A percentile compares a stretch with the other conserved stretches of the same genome.
Conservation (phyloP, 2,888 invertebrate genomes). For the Augiades crinisus region DNA sequence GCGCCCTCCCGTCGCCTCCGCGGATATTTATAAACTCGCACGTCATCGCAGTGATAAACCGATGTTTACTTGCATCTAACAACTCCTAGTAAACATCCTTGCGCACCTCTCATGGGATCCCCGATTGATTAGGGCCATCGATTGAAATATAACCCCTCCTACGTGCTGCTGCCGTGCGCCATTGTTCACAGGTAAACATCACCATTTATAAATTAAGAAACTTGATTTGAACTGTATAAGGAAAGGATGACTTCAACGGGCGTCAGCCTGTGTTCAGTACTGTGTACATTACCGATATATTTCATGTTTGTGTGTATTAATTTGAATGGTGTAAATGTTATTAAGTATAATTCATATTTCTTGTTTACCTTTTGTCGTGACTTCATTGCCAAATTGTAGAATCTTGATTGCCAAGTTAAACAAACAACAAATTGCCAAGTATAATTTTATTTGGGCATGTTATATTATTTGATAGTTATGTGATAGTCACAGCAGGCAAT, state of each 20-base stretch:
- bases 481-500: too few species aligned
- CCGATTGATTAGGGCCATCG: conserved; percentile 4
- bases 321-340: background rate
- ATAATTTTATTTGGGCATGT: background rate
- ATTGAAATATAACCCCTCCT: background rate
- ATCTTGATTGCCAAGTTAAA: conserved; percentile 1
- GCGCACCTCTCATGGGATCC: background rate
- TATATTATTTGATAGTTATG: background rate
- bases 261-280: background rate
- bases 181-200: conserved; percentile 11
- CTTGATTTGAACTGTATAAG: background rate
- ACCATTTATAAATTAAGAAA: background rate
- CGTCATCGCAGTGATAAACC: conserved; percentile 66
- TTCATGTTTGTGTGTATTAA: too few species aligned
- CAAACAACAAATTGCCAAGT: conserved; percentile 3
- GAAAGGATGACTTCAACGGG: conserved; percentile 1
- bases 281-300: background rate
- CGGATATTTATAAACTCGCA: conserved; percentile 69
- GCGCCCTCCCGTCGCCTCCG: conserved; percentile 73
- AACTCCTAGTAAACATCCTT: conserved; percentile 19
- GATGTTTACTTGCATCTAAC: conserved; percentile 44
- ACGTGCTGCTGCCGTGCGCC: background rate
- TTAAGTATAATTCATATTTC: background rate
- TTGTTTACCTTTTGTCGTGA: background rate
- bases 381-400: background rate